phyloP scores from a whole-genome alignment of 2,888 invertebrate species.

The Aricia artaxerxes region DNA sequence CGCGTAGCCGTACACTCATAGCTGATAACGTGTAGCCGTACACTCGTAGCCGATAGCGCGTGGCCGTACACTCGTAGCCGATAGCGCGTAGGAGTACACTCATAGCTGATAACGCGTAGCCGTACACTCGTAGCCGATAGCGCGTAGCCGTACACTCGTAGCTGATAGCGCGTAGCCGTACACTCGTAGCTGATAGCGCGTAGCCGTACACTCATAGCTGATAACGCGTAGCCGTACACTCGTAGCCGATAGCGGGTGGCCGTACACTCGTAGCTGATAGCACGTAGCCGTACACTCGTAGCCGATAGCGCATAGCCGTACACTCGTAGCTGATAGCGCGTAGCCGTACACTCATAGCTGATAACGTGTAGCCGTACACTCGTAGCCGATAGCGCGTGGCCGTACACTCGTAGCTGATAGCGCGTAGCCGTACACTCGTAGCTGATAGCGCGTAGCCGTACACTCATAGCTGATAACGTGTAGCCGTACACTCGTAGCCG shows the following conservation, averaged over 20 bases:
- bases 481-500: no score
- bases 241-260: background rate
- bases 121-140: no score
- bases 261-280: background rate
- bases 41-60: background rate
- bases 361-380: background rate
- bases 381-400: background rate
- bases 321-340: background rate
- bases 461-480: no score
- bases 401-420: background rate
- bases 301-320: background rate
- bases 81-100: no score
- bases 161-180: background rate
- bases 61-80: background rate
- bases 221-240: background rate
- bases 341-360: no score
- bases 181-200: background rate
- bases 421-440: background rate
- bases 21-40: background rate
- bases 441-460: background rate
- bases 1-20: background rate
- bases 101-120: background rate
- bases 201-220: background rate
- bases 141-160: background rate
- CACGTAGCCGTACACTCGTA: no score